These are phyloP conservation scores for Cordilura impudica DNA, from an alignment of 2,888 invertebrate genomes.

Conservation along the genomic window DNA sequence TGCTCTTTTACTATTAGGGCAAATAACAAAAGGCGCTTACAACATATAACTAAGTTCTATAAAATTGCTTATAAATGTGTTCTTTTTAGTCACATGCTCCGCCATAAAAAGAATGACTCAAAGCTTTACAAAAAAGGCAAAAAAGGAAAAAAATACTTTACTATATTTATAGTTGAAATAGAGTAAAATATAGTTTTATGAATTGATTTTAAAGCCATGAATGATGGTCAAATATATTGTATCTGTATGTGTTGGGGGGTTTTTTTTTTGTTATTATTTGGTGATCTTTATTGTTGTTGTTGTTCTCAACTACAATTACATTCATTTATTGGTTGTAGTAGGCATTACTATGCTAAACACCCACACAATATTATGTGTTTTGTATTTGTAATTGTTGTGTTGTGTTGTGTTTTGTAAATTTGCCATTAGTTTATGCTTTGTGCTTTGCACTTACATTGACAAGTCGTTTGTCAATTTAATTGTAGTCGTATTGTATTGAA, in stretches of 20 bases:
- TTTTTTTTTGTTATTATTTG: too few relatives aligned
- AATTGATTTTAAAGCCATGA: slow-evolving; percentile 27
- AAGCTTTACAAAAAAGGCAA: too few relatives aligned
- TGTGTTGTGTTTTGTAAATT: slow-evolving; percentile 17
- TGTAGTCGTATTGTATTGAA: slow-evolving; percentile 13
- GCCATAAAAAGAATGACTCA: neutral
- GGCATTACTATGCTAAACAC: slow-evolving; percentile 7
- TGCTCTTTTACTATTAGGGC: neutral
- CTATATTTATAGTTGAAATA: neutral
- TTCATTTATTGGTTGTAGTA: neutral
- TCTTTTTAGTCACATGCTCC: neutral
- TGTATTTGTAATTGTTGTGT: slow-evolving; percentile 10
- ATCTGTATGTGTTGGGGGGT: too few relatives aligned
- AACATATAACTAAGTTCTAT: neutral
- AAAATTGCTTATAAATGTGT: neutral
- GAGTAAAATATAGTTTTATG: slow-evolving; percentile 35
- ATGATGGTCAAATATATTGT: neutral
- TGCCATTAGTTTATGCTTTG: slow-evolving; percentile 34
- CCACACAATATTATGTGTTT: slow-evolving; percentile 15
- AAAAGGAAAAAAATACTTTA: too few relatives aligned
- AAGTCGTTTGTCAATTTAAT: slow-evolving; percentile 49
- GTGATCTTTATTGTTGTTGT: too few relatives aligned
- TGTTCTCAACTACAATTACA: neutral
- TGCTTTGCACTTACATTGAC: slow-evolving; percentile 8
- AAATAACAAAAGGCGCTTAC: neutral